Base-by-base conservation (phyloP, 2,888 invertebrate genomes). In the Orchestes rusci region DNA sequence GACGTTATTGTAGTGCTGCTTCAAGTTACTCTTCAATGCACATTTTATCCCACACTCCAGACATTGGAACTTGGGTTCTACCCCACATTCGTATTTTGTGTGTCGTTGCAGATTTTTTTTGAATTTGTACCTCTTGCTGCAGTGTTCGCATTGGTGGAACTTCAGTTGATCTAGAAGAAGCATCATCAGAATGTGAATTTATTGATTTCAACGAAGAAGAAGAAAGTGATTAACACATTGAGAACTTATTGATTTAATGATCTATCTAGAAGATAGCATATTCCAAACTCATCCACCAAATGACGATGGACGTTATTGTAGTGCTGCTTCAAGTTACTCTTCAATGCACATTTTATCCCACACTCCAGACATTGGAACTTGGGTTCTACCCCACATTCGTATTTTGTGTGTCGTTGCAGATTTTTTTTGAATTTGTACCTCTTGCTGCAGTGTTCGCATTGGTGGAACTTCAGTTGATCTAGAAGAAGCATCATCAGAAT, bases 321-420 rank as follows among this genome's bases (percentile, higher is more conserved):
- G n/a, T 37, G 37, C 12, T 10, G 12, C 18, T 39, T 39, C 13
- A 39, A 31, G 3, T n/a, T 27, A 13, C 15, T 30, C 4, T 39
- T 39, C 16, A 16, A 13, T 4, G 23, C 12, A 3, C n/a, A n/a
- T n/a, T n/a, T n/a, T n/a, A n/a, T n/a, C n/a, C 16, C 28, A 18
- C 42, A 42, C 3, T 28, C n/a, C 4, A 7, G 8, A 27, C 44
- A 44, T 4, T n/a, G 8, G 36, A 59, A 59, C 33, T 51, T 50
- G 2, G 58, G 55, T 23, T 52, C 55, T 13, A 55, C 54, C 3
- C 56, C 54, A 31, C 59, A 59, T 27, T 57, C 56, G 52, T 56
- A 58, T 18, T 53, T 55, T 30, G 39, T 44, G 33, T 60, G 59
- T 32, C 56, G 50, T 44, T 53, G 48, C 23, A 57, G 23, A 2